Base-by-base conservation (phyloP, 2,888 invertebrate genomes). In the Andrena bucephala region DNA sequence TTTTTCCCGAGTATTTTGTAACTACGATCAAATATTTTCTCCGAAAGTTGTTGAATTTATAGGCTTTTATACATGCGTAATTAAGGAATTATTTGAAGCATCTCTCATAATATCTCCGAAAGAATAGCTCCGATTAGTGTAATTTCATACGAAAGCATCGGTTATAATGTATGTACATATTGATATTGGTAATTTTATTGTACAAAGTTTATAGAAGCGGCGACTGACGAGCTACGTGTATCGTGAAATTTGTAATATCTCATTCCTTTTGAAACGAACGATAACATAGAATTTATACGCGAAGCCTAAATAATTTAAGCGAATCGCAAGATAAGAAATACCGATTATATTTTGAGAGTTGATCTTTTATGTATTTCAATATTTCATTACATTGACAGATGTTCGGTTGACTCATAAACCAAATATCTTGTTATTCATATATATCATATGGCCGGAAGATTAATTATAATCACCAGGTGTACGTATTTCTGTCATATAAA, bases 401-500 rank as follows among this genome's bases (percentile, higher is more conserved):
- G 59, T 59, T 74, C 52, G 29, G 77, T 77, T 77, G 68, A 72
- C 42, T 77, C 67, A 8, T 74, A 71, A 74, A 69, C 72, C 78
- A 74, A 78, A 83, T 70, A 74, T 70, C 50, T 83, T 75, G 77
- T 75, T 83, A 83, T 59, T 83, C 78, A 68, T 68, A 50, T 83
- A 70, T 83, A 76, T 76, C 65, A 50, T 80, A 72, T 80, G 77
- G 60, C 66, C 74, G 80, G 59, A 77, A 84, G 80, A 73, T 80
- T 74, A 73, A 73, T 77, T 72, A 74, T 80, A 84, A 84, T 80
- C 72, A 79, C 71, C 81, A 78, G 77, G 82, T 82, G 69, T 86
- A 86, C 72, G 69, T 82, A 80, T 77, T 83, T 85, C 77, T 80
- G 69, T 82, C 81, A 76, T 84, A 81, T 87, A 83, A 75, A 85